Conservation (phyloP, 1,140 invertebrate genomes). For the Calliopsis andreniformis region DNA sequence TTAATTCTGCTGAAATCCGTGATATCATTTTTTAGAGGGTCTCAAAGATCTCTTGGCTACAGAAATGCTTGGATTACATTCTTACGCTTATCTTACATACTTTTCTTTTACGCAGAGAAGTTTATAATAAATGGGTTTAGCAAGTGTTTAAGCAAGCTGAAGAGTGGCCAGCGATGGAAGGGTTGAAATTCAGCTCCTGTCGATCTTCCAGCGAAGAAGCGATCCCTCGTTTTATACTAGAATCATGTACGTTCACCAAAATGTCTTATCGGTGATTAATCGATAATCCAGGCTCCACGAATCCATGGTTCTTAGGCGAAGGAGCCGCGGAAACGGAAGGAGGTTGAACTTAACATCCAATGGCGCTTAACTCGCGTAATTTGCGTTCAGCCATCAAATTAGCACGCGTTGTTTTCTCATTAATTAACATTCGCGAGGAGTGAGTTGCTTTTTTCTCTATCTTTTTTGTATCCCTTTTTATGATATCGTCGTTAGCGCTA, state of each 20-base stretch:
- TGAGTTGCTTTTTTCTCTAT: background rate
- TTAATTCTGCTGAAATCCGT: too few species aligned
- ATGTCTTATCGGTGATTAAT: background rate
- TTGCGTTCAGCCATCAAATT: conserved; percentile 6
- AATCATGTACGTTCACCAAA: background rate
- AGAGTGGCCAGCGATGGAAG: too few species aligned
- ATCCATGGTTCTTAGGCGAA: conserved; percentile 7
- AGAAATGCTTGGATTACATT: too few species aligned
- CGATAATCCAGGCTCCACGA: background rate
- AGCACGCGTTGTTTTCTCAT: background rate
- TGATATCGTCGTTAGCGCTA: conserved; percentile 21
- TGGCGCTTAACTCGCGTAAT: conserved; percentile 22
- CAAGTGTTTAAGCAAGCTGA: too few species aligned
- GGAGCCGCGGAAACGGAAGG: background rate
- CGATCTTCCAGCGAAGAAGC: background rate
- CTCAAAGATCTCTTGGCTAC: too few species aligned
- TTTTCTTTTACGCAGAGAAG: too few species aligned
- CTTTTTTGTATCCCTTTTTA: background rate
- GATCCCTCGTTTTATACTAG: conserved; percentile 16
- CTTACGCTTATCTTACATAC: too few species aligned
- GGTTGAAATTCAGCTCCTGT: background rate
- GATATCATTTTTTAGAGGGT: too few species aligned
- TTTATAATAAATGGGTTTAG: too few species aligned
- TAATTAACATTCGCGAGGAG: too few species aligned
- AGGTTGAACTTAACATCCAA: conserved; percentile 40